These are phyloP conservation scores for Amitus sp. DNA, from an alignment of 2,888 invertebrate genomes.

Conservation along the genomic window DNA sequence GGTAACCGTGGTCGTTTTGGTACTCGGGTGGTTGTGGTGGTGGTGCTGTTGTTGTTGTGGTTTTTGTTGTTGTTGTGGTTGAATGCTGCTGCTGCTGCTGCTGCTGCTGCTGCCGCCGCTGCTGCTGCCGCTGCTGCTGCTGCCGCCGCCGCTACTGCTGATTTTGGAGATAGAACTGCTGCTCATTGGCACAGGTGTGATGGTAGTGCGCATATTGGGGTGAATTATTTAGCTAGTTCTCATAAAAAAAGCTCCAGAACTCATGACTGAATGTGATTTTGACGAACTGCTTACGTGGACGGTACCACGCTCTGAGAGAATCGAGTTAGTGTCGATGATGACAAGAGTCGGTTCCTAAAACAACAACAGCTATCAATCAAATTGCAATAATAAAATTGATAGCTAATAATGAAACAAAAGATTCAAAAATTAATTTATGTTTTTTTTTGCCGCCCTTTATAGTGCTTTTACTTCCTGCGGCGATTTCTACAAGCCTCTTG, in stretches of 20 bases:
- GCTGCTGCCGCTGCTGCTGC: too few species aligned
- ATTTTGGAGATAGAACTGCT: too few species aligned
- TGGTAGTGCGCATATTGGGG: slow-evolving; percentile 71
- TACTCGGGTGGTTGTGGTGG: too few species aligned
- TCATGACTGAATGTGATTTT: slow-evolving; percentile 47
- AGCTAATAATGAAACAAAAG: too few species aligned
- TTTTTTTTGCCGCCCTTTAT: slow-evolving; percentile 16
- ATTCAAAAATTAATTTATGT: too few species aligned
- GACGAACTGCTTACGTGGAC: slow-evolving; percentile 63
- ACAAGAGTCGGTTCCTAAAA: slow-evolving; percentile 77
- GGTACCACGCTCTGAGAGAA: slow-evolving; percentile 72
- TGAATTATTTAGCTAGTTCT: slow-evolving; percentile 73
- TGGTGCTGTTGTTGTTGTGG: too few species aligned
- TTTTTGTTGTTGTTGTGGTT: too few species aligned
- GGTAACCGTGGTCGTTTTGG: too few species aligned
- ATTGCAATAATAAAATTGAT: too few species aligned
- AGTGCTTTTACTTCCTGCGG: slow-evolving; percentile 69
- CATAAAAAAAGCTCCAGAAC: slow-evolving; percentile 64
- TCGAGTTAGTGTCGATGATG: slow-evolving; percentile 82
- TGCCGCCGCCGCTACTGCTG: too few species aligned
- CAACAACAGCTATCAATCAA: background rate
- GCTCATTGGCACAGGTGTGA: slow-evolving; percentile 68
- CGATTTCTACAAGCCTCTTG: slow-evolving; percentile 76
- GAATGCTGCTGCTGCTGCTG: too few species aligned
- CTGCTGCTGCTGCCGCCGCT: too few species aligned